A percentile compares a stretch with the other conserved stretches of the same genome.
Evolutionary conservation across 2,888 invertebrate genomes (phyloP).

Genomic region (Argyresthia goedartella): DNA sequence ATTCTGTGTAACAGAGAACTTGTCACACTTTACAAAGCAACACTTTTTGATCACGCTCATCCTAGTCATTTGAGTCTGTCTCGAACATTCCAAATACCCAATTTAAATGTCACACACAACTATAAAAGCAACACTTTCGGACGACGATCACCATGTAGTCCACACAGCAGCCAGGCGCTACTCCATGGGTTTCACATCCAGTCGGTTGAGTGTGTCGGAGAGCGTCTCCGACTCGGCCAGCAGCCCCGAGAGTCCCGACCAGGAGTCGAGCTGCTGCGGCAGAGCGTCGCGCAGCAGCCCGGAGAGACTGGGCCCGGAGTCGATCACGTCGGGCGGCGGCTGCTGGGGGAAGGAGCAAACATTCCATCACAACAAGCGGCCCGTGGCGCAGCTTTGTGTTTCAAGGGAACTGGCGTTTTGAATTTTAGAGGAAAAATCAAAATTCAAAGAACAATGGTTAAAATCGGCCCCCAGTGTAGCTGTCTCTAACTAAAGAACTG

Average conservation of each 20-base stretch:
- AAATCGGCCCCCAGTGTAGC: too few relatives aligned
- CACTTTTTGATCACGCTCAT: too few relatives aligned
- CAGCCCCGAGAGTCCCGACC: conserved; percentile 43
- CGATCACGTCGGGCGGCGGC: conserved; percentile 18
- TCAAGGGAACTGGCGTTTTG: neutral
- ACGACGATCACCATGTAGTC: too few relatives aligned
- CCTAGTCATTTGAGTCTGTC: too few relatives aligned
- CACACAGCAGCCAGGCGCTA: too few relatives aligned
- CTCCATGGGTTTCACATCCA: neutral
- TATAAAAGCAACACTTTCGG: too few relatives aligned
- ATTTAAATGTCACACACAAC: too few relatives aligned
- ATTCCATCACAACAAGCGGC: too few relatives aligned
- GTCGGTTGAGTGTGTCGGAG: conserved; percentile 6
- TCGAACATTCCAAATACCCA: too few relatives aligned
- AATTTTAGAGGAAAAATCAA: neutral
- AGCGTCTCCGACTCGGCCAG: conserved; percentile 12
- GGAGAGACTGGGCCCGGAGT: conserved; percentile 22
- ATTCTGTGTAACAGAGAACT: too few relatives aligned
- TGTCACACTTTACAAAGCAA: too few relatives aligned
- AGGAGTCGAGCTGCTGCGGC: conserved; percentile 49
- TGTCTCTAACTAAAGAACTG: too few relatives aligned
- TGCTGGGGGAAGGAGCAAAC: conserved; percentile 15
- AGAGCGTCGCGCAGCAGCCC: conserved; percentile 27
- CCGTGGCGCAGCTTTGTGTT: neutral
- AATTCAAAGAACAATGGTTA: neutral